Percentiles rank a stretch among this genome's conserved stretches.
phyloP scores from a whole-genome alignment of 2,113 vertebrate genomes.

The Ahaetulla prasina region DNA sequence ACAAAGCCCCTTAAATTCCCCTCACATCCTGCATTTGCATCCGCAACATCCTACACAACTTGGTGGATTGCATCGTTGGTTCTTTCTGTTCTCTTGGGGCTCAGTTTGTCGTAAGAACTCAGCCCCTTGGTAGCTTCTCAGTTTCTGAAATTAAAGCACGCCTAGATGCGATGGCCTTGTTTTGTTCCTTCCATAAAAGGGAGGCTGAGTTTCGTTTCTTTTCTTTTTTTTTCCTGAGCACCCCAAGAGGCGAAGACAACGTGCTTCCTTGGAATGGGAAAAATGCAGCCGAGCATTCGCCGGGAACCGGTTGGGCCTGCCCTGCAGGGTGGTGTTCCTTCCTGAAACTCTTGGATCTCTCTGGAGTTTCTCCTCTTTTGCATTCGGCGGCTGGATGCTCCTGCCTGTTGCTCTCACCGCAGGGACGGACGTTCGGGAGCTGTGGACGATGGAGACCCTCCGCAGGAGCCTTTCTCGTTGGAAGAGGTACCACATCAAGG shows the following conservation, averaged over 20 bases:
- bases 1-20: not conserved
- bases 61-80: not conserved
- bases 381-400: constrained; percentile 43
- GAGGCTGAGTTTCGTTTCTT: not conserved
- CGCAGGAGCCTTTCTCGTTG: constrained; percentile 69
- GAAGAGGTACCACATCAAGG: constrained; percentile 74
- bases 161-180: not conserved
- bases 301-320: constrained; percentile 61
- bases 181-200: not conserved
- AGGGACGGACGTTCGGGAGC: not conserved
- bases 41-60: not conserved
- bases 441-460: constrained; percentile 67
- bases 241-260: not conserved
- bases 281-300: constrained; percentile 37
- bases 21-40: not conserved
- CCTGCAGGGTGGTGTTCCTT: constrained; percentile 12
- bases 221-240: not conserved
- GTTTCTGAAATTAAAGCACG: not conserved
- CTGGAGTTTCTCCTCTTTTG: constrained; percentile 46
- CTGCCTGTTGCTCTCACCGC: not conserved
- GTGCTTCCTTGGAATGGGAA: not conserved
- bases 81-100: not conserved
- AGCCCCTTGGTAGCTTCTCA: fast-evolving
- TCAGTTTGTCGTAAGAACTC: not conserved
- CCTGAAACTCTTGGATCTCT: constrained; percentile 22